phyloP scores from a whole-genome alignment of 2,797 vertebrate species.

The Rhinichthys osculus region DNA sequence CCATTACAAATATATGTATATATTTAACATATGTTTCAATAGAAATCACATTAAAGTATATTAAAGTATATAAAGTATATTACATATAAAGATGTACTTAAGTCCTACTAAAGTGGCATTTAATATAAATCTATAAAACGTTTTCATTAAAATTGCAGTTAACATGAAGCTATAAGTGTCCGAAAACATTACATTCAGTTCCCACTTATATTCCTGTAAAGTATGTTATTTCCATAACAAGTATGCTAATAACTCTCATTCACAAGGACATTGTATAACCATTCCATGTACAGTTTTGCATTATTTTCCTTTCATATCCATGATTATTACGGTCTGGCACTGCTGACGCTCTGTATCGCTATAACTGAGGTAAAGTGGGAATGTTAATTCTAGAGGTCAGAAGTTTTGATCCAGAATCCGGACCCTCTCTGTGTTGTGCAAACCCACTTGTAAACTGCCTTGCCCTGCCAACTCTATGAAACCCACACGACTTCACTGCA shows the following conservation, averaged over 20 bases:
- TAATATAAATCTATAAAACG: too few relatives aligned
- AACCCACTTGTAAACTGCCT: neutral
- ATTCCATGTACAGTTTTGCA: neutral
- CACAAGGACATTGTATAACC: neutral
- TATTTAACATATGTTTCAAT: too few relatives aligned
- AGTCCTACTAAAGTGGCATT: too few relatives aligned
- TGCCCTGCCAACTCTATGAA: conserved; percentile 27
- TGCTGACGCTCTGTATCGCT: neutral
- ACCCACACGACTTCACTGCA: conserved; percentile 27
- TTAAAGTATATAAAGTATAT: too few relatives aligned
- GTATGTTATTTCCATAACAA: neutral
- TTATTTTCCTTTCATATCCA: neutral
- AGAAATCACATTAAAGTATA: too few relatives aligned
- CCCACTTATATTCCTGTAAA: neutral
- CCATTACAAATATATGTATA: too few relatives aligned
- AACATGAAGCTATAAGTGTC: too few relatives aligned
- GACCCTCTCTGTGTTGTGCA: neutral
- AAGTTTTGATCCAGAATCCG: neutral
- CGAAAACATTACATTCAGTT: too few relatives aligned
- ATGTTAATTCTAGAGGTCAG: conserved; percentile 2
- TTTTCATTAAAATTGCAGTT: too few relatives aligned
- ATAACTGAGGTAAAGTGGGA: neutral
- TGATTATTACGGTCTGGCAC: neutral
- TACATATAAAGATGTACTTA: too few relatives aligned
- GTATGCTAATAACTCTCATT: neutral